Conservation (phyloP, 2,797 vertebrate species). For the Champsocephalus esox region DNA sequence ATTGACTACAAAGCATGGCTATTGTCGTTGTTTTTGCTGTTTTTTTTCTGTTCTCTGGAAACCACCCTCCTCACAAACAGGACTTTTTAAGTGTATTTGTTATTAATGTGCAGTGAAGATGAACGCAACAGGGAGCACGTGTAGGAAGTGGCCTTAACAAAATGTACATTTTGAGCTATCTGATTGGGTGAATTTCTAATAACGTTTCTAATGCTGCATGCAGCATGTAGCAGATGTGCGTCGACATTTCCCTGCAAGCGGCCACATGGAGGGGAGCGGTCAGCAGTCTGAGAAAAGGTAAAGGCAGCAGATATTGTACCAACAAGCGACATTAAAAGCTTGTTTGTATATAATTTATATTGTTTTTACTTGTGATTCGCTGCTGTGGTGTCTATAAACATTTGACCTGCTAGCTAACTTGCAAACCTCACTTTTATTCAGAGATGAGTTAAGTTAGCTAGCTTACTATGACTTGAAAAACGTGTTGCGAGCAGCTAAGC, state of each 20-base stretch:
- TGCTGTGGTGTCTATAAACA: background rate
- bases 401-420: conserved; percentile 21
- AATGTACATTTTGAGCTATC: conserved; percentile 25
- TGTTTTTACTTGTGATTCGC: background rate
- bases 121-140: conserved; percentile 43
- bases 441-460: conserved; percentile 30
- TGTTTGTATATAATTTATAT: background rate
- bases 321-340: background rate
- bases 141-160: background rate
- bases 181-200: conserved; percentile 33
- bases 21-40: background rate
- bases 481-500: too few species aligned
- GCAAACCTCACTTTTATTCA: background rate
- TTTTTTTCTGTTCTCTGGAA: background rate
- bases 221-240: background rate
- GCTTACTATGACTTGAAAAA: background rate
- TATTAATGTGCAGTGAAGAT: background rate
- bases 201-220: background rate
- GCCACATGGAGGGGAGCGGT: background rate
- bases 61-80: background rate
- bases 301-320: background rate
- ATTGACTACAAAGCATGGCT: background rate
- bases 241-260: background rate
- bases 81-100: background rate
- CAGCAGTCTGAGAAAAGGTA: conserved; percentile 32